phyloP scores from a whole-genome alignment of 2,797 vertebrate species.

The Denticeps clupeoides region DNA sequence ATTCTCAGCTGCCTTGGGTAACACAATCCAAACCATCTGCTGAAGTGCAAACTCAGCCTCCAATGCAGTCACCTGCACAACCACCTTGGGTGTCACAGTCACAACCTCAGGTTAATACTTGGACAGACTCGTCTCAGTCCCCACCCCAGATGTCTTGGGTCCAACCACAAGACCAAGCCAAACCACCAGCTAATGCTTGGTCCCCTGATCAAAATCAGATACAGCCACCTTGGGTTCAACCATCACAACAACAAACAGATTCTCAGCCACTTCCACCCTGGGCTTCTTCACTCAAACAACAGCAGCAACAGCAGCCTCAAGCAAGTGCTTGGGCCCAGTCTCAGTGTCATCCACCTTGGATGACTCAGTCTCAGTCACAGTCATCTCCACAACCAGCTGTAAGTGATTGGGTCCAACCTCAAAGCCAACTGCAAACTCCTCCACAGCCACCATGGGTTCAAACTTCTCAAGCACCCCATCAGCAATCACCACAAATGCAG shows the following conservation, averaged over 20 bases:
- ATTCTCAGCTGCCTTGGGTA: constrained; percentile 37
- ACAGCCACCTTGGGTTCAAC: constrained; percentile 48
- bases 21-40: constrained; percentile 39
- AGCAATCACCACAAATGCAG: constrained; percentile 25
- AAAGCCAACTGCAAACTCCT: too few relatives aligned
- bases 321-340: not conserved
- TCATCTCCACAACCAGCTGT: too few relatives aligned
- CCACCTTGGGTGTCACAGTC: constrained; percentile 33
- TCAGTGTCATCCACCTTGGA: too few relatives aligned
- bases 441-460: constrained; percentile 52
- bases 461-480: constrained; percentile 39
- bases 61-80: constrained; percentile 35
- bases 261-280: constrained; percentile 55
- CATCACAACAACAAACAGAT: constrained; percentile 38
- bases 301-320: not conserved
- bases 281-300: constrained; percentile 45
- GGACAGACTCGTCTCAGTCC: constrained; percentile 43
- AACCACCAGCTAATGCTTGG: constrained; percentile 23
- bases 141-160: constrained; percentile 27
- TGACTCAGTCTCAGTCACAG: too few relatives aligned
- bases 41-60: constrained; percentile 10
- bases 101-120: constrained; percentile 37
- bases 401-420: too few relatives aligned
- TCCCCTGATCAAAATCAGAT: constrained; percentile 43
- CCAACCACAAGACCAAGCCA: constrained; percentile 16